phyloP scores from a whole-genome alignment of 2,113 vertebrate species.

The Panurus biarmicus region DNA sequence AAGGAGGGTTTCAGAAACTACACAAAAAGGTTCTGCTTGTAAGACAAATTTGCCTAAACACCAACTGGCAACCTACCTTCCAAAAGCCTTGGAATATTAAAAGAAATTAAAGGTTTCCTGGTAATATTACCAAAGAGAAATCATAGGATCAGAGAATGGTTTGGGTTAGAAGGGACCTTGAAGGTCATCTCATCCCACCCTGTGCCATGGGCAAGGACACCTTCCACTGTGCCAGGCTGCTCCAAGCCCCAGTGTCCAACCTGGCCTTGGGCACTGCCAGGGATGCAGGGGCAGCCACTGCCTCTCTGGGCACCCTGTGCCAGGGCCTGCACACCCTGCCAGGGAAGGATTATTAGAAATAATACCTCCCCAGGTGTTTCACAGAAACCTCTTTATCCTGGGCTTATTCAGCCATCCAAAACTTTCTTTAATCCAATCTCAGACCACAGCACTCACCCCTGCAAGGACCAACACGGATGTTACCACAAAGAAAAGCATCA shows the following conservation, averaged over 20 bases:
- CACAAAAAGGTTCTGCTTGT: not conserved
- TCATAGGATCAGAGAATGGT: no score
- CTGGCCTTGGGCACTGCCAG: not conserved
- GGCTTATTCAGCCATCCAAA: not conserved
- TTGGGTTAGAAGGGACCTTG: not conserved
- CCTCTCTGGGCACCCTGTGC: not conserved
- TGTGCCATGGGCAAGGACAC: not conserved
- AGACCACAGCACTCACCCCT: not conserved
- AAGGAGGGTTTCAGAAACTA: not conserved
- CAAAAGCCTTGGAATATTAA: not conserved
- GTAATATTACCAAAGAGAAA: not conserved
- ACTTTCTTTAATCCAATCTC: not conserved
- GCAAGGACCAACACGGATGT: fast-evolving
- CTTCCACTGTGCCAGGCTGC: fast-evolving
- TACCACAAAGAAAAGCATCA: not conserved
- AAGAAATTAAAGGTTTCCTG: not conserved
- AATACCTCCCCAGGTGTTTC: not conserved
- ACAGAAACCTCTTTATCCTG: not conserved
- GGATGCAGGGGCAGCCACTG: not conserved
- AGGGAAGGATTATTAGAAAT: not conserved
- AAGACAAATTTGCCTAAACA: not conserved
- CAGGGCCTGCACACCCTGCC: not conserved
- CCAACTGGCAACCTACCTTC: not conserved
- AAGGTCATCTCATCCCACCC: not conserved
- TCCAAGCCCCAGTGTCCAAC: not conserved